A percentile compares a stretch with the other conserved stretches of the same genome.
These are phyloP conservation scores for Myotis lucifugus DNA, from an alignment of 2,113 vertebrate species.

Conservation along the genomic window DNA sequence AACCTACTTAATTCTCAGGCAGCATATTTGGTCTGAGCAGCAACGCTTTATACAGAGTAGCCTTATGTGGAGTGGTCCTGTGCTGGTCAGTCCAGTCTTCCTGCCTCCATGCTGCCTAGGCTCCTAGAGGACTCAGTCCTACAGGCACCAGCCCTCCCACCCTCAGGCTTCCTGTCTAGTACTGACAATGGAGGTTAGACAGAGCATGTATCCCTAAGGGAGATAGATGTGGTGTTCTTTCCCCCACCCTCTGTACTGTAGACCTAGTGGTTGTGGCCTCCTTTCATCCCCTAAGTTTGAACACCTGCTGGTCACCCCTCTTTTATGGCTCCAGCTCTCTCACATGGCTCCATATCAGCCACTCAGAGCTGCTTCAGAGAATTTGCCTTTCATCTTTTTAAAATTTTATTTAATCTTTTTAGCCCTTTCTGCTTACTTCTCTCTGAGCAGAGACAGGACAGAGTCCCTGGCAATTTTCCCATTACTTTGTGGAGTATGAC, in stretches of 20 bases:
- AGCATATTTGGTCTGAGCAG: neutral
- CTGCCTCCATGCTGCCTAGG: neutral
- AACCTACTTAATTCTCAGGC: neutral
- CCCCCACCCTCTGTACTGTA: rapidly evolving
- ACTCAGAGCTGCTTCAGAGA: neutral
- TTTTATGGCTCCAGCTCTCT: too few species aligned
- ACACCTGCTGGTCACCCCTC: rapidly evolving
- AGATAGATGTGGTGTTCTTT: neutral
- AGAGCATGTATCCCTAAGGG: neutral
- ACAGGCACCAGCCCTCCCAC: neutral
- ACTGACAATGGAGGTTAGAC: neutral
- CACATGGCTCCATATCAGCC: rapidly evolving
- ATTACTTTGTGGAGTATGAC: neutral
- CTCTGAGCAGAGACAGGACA: neutral
- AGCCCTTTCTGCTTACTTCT: neutral
- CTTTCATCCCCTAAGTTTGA: too few species aligned
- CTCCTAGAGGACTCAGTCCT: neutral
- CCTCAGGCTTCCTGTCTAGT: neutral
- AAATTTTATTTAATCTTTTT: too few species aligned
- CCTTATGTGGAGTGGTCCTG: rapidly evolving
- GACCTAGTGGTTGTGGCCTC: rapidly evolving
- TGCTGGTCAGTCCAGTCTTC: neutral
- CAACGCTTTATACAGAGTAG: rapidly evolving
- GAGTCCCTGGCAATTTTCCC: too few species aligned
- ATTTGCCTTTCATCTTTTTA: neutral